Percentiles rank a stretch among this genome's conserved stretches.
phyloP scores from a whole-genome alignment of 2,797 vertebrate genomes.

The Ctenopoma multispine region DNA sequence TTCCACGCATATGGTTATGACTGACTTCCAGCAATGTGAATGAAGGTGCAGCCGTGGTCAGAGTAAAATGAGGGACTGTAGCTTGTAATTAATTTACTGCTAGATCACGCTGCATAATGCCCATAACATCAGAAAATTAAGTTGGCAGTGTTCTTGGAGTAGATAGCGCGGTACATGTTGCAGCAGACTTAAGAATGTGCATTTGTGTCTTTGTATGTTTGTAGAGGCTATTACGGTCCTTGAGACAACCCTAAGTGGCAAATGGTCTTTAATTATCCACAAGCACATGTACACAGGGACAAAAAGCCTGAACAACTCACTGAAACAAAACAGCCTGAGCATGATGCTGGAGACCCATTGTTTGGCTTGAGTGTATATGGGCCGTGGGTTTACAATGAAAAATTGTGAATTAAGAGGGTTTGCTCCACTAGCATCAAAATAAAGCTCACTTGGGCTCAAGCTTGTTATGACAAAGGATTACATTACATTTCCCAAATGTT shows the following conservation, averaged over 20 bases:
- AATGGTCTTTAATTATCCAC: conserved; percentile 79
- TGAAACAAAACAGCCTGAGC: conserved; percentile 47
- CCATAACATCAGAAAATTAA: conserved; percentile 81
- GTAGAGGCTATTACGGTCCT: conserved; percentile 58
- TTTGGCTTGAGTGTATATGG: conserved; percentile 11
- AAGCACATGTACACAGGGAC: conserved; percentile 72
- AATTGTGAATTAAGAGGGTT: conserved; percentile 17
- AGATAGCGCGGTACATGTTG: conserved; percentile 43
- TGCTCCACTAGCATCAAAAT: conserved; percentile 2
- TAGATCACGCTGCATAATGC: conserved; percentile 83
- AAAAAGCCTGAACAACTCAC: conserved; percentile 68
- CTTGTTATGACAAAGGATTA: conserved; percentile 5
- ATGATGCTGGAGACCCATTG: conserved; percentile 21
- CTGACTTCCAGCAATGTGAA: conserved; percentile 22
- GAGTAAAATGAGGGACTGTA: conserved; percentile 67
- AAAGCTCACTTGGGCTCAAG: conserved; percentile 18
- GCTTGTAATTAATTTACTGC: conserved; percentile 84
- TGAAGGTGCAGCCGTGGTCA: conserved; percentile 34
- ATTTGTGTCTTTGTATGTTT: conserved; percentile 52
- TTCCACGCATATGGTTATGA: conserved; percentile 1
- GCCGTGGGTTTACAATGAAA: conserved; percentile 41
- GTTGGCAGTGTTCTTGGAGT: conserved; percentile 66
- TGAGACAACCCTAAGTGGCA: conserved; percentile 66
- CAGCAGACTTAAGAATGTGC: conserved; percentile 41
- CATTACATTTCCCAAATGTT: not conserved